These are phyloP conservation scores for Psittacara wagleri DNA, from an alignment of 2,113 vertebrate species.

Conservation along the genomic window DNA sequence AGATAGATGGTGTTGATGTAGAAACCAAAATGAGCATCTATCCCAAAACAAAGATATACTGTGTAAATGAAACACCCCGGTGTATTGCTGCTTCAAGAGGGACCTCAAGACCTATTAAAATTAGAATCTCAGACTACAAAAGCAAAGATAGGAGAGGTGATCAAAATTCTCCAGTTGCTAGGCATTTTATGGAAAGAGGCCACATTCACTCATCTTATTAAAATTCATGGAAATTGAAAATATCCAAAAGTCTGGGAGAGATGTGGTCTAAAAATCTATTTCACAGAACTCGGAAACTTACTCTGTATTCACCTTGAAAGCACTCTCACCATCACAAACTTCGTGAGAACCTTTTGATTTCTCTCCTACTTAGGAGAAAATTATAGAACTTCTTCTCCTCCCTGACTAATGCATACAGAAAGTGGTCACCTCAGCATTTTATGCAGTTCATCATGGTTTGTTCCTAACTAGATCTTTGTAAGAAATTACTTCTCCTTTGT, in stretches of 20 bases:
- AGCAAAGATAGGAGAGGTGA: neutral
- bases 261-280: conserved; percentile 41
- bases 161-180: conserved; percentile 21
- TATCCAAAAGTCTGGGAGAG: conserved; percentile 16
- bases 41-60: neutral
- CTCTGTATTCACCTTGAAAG: conserved; percentile 58
- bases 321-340: neutral
- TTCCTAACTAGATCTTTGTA: neutral
- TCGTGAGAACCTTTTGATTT: conserved; percentile 39
- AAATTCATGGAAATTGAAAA: conserved; percentile 55
- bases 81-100: neutral
- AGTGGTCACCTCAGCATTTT: conserved; percentile 6
- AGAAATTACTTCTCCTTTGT: neutral
- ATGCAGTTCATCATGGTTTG: conserved; percentile 7
- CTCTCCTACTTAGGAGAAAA: conserved; percentile 23
- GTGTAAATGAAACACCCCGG: neutral
- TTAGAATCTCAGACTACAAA: neutral
- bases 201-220: conserved; percentile 37
- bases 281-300: conserved; percentile 4
- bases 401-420: neutral
- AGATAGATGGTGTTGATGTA: neutral
- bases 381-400: conserved; percentile 37
- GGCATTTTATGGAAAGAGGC: neutral
- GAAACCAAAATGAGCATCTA: neutral
- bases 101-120: neutral